A percentile compares a stretch with the other conserved stretches of the same genome.
phyloP scores from a whole-genome alignment of 2,888 invertebrate species.

The Neoascia interrupta region DNA sequence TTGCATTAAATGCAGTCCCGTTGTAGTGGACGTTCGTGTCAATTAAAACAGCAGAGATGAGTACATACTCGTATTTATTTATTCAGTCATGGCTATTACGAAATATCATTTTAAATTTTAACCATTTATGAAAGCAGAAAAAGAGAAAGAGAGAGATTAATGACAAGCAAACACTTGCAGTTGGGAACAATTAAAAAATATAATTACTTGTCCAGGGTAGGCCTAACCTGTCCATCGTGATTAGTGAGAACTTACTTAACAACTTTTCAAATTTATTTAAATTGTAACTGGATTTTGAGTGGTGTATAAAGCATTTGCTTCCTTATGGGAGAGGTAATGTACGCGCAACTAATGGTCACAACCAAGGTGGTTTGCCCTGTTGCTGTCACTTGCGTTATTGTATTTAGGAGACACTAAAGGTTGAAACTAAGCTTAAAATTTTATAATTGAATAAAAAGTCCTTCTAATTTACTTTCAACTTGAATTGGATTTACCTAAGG shows the following conservation, averaged over 20 bases:
- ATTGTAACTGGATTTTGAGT: no score
- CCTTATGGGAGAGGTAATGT: no score
- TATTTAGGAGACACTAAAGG: no score
- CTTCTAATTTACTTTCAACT: no score
- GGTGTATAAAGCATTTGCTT: no score
- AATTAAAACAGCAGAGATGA: neutral
- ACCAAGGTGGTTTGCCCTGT: no score
- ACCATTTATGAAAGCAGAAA: neutral
- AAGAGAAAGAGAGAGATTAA: neutral
- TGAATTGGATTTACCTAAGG: no score
- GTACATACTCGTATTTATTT: no score
- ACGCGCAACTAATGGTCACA: no score
- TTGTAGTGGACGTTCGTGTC: constrained; percentile 7
- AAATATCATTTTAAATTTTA: neutral
- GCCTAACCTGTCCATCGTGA: neutral
- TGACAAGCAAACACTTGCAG: neutral
- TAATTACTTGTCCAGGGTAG: constrained; percentile 5
- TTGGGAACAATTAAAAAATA: neutral
- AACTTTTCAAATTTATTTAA: constrained; percentile 25
- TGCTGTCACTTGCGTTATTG: no score
- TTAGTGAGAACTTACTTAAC: neutral
- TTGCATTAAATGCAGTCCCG: constrained; percentile 4
- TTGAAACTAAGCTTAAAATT: no score
- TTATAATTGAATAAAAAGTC: no score
- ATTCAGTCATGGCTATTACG: neutral